A percentile compares a stretch with the other conserved stretches of the same genome.
Conservation (phyloP, 2,797 vertebrate genomes). For the Hirundo rustica region DNA sequence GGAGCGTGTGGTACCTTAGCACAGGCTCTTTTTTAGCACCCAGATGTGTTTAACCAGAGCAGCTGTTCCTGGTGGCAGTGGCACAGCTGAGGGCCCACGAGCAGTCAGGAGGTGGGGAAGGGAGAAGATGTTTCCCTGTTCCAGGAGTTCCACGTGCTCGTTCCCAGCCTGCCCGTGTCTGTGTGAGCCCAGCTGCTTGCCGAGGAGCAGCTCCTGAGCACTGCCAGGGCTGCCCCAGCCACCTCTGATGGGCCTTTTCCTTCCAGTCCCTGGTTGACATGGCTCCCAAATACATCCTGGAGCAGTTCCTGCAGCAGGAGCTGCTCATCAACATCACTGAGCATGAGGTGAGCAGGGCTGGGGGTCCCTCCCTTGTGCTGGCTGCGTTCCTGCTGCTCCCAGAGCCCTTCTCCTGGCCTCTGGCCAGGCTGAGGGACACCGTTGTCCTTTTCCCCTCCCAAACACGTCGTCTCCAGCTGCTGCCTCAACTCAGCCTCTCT, state of each 20-base stretch:
- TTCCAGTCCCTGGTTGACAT: slow-evolving; percentile 93
- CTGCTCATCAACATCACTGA: slow-evolving; percentile 98
- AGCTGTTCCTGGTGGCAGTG: neutral
- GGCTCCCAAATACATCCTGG: slow-evolving; percentile 97
- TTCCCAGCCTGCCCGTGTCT: neutral
- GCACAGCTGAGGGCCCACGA: fast-evolving
- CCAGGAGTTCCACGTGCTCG: fast-evolving
- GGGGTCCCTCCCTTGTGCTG: neutral
- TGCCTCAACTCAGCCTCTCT: neutral
- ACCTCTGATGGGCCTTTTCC: neutral
- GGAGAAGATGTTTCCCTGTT: fast-evolving
- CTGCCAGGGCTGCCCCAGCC: neutral
- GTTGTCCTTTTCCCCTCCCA: neutral
- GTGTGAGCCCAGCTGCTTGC: fast-evolving
- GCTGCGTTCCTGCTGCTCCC: neutral
- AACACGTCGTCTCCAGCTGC: neutral
- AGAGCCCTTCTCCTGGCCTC: neutral
- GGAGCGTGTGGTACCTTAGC: too few species aligned
- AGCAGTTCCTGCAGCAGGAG: slow-evolving; percentile 97
- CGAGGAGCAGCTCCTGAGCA: neutral
- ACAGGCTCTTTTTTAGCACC: fast-evolving
- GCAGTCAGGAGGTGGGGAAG: too few species aligned
- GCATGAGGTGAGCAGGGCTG: slow-evolving; percentile 83
- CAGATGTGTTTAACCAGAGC: fast-evolving
- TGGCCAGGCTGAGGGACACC: fast-evolving